A percentile compares a stretch with the other conserved stretches of the same genome.
Evolutionary conservation across 2,113 vertebrate species (phyloP).

Genomic region (Odocoileus virginianus): DNA sequence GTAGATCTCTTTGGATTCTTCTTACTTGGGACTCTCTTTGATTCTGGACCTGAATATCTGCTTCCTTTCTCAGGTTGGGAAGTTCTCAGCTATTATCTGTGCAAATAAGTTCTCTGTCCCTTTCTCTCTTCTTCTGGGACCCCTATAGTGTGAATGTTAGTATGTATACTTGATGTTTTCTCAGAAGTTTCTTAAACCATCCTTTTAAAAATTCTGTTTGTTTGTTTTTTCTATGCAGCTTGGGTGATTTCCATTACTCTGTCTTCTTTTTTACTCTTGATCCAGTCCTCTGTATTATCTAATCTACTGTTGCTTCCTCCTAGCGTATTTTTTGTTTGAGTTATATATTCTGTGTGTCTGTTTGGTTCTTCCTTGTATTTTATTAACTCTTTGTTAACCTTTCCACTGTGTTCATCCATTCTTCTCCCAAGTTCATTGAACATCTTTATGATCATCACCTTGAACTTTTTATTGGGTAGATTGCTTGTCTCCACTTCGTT

Average conservation of each 20-base stretch:
- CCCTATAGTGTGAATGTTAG: not conserved
- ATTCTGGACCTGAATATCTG: not conserved
- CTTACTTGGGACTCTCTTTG: not conserved
- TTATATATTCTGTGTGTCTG: not conserved
- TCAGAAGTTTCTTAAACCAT: not conserved
- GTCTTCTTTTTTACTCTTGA: not conserved
- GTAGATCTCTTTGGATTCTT: not conserved
- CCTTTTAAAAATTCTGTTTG: not conserved
- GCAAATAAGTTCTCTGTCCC: not conserved
- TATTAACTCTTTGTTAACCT: not conserved
- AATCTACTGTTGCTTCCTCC: not conserved
- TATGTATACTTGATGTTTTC: not conserved
- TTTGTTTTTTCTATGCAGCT: not conserved
- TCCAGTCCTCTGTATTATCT: not conserved
- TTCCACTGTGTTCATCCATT: not conserved
- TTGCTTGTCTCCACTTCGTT: not conserved
- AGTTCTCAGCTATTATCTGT: not conserved
- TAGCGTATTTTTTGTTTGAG: not conserved
- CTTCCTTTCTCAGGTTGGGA: not conserved
- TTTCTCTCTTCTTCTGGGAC: not conserved
- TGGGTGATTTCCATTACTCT: not conserved
- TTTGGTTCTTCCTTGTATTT: not conserved
- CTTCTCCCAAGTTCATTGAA: not conserved
- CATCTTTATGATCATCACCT: not conserved
- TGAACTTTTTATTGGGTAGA: not conserved